These are phyloP conservation scores for Neofelis nebulosa DNA, from an alignment of 2,113 vertebrate species.

Conservation along the genomic window DNA sequence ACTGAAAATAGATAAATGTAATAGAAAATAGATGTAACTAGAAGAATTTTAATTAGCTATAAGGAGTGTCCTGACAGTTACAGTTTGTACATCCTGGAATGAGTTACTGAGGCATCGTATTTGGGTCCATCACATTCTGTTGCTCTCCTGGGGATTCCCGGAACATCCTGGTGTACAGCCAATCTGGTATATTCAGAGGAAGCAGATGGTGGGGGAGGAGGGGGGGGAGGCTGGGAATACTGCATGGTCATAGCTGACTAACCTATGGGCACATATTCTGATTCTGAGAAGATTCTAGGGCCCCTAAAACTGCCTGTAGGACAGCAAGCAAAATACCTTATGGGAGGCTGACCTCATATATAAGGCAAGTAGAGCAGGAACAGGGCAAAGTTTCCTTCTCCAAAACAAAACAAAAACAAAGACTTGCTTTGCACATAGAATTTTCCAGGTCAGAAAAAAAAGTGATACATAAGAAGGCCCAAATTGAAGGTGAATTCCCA, in stretches of 20 bases:
- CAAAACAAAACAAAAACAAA: slow-evolving; percentile 43
- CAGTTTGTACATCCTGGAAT: slow-evolving; percentile 81
- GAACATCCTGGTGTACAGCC: slow-evolving; percentile 82
- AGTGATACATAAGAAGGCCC: background rate
- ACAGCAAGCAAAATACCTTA: slow-evolving; percentile 51
- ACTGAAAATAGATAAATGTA: slow-evolving; percentile 72
- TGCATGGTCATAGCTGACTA: slow-evolving; percentile 81
- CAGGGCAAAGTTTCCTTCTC: background rate
- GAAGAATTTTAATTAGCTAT: slow-evolving; percentile 76
- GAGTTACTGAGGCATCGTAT: slow-evolving; percentile 77
- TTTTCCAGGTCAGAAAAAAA: slow-evolving; percentile 45
- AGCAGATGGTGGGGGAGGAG: slow-evolving; percentile 72
- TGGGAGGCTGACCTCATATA: slow-evolving; percentile 35
- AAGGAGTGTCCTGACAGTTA: slow-evolving; percentile 75
- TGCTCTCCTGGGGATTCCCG: slow-evolving; percentile 82
- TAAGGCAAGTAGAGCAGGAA: background rate
- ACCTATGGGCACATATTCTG: slow-evolving; percentile 71
- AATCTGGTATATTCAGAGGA: slow-evolving; percentile 81
- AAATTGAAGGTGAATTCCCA: slow-evolving; percentile 42
- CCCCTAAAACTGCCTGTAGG: slow-evolving; percentile 44
- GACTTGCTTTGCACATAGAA: background rate
- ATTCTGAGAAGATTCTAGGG: slow-evolving; percentile 64
- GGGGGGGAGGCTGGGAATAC: slow-evolving; percentile 66
- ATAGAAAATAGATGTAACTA: slow-evolving; percentile 74
- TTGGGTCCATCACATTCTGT: slow-evolving; percentile 81